Percentiles rank a stretch among this genome's conserved stretches.
Evolutionary conservation across 2,113 vertebrate species (phyloP).

Genomic region (Eurypyga helias): DNA sequence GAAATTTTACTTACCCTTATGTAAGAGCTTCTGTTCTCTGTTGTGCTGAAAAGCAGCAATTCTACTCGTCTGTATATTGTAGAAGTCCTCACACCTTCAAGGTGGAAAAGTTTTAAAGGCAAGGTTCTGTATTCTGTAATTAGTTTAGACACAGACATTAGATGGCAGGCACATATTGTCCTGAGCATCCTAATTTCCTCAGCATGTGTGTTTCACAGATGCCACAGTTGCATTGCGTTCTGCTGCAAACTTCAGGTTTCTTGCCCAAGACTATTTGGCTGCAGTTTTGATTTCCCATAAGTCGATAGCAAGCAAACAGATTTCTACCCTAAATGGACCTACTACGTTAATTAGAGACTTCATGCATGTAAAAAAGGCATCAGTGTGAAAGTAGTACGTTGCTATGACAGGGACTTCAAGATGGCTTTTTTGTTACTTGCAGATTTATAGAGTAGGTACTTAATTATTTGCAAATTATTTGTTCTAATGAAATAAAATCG

Average conservation of each 20-base stretch:
- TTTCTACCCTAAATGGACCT: neutral
- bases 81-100: neutral
- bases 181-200: neutral
- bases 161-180: neutral
- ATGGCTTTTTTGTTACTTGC: neutral
- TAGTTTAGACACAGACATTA: neutral
- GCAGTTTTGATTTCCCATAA: neutral
- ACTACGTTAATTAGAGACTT: neutral
- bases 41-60: neutral
- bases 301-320: neutral
- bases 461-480: neutral
- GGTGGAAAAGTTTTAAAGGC: neutral
- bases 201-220: neutral
- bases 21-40: neutral
- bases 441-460: neutral
- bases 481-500: neutral
- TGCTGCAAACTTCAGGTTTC: neutral
- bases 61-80: neutral
- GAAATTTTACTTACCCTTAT: neutral
- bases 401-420: fast-evolving
- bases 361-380: neutral
- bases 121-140: neutral
- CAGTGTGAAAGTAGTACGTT: neutral
- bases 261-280: neutral
- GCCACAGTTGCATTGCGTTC: neutral